Conservation (phyloP, 2,797 vertebrate genomes). For the Sebastes glaucus region DNA sequence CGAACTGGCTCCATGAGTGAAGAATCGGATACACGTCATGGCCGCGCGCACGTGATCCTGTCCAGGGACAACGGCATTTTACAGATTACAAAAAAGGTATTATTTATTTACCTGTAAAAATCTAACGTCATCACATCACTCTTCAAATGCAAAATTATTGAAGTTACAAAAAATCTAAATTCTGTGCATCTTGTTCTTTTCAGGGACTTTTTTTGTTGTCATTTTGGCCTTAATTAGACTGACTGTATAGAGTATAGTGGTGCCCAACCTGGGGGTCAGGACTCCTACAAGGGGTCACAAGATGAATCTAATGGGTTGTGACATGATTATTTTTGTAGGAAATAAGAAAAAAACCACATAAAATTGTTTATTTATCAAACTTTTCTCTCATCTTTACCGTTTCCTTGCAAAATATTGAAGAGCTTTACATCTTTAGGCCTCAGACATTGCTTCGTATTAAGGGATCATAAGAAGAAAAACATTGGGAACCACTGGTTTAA, state of each 20-base stretch:
- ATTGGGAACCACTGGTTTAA: background rate
- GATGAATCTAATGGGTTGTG: background rate
- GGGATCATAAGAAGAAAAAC: background rate
- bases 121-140: background rate
- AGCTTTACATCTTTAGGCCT: background rate
- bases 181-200: background rate
- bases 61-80: background rate
- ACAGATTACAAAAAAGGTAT: background rate
- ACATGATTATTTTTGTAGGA: background rate
- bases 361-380: too few species aligned
- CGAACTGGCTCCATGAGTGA: slow-evolving; percentile 89
- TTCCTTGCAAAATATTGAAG: too few species aligned
- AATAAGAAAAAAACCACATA: too few species aligned
- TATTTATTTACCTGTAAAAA: background rate
- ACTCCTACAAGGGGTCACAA: too few species aligned
- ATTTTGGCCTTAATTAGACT: background rate
- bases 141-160: accelerated
- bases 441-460: background rate
- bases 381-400: too few species aligned
- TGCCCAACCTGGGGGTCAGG: too few species aligned
- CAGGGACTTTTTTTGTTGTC: too few species aligned
- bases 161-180: background rate
- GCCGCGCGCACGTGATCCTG: slow-evolving; percentile 97
- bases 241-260: too few species aligned
- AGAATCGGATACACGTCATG: slow-evolving; percentile 98